Base-by-base conservation (phyloP, 2,888 invertebrate species). In the Epicampocera succincta region DNA sequence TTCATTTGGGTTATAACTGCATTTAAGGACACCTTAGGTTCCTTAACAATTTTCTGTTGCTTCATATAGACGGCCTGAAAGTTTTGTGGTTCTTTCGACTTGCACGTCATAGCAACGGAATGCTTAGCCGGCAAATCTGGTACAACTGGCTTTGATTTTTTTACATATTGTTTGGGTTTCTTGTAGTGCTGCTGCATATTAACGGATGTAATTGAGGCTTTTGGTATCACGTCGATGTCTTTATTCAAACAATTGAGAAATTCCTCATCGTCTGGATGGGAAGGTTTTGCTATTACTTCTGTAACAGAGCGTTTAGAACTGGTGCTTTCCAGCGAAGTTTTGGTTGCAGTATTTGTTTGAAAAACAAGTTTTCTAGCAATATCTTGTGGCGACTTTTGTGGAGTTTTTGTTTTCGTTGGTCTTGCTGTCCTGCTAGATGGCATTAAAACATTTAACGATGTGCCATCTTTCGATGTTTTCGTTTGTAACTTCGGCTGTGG, bases 1-100 rank as follows among this genome's bases (percentile, higher is more conserved):
- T 33, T 33, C 8, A 6, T 29, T 6, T 29, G 29, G 6, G 29
- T 29, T 46, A 83, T 81, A 3, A n/a, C n/a, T n/a, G n/a, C n/a
- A n/a, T n/a, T n/a, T n/a, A n/a, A n/a, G n/a, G 79, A 79, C 9
- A 84, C 79, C 65, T 85, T 83, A 5, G 83, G 84, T 66, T 80
- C 76, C 5, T 44, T 63, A 40, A 52, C 21, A 3, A 33, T 38
- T 56, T n/a, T 21, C 17, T 74, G 73, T 25, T 38, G 63, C 17
- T 56, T 54, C 8, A 65, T 3, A 44, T 61, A 52, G 29, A 52
- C 61, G 17, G 3, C 13, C 61, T 72, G 72, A 63, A 33, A 44
- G 40, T 19, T 44, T 29, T 21, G 6, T 11, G 29, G 1, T 0
- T 61, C 29, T n/a, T 40, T 25, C 12, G 19, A 1, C 12, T 13